phyloP scores from a whole-genome alignment of 2,113 vertebrate genomes.

The Camelus dromedarius region DNA sequence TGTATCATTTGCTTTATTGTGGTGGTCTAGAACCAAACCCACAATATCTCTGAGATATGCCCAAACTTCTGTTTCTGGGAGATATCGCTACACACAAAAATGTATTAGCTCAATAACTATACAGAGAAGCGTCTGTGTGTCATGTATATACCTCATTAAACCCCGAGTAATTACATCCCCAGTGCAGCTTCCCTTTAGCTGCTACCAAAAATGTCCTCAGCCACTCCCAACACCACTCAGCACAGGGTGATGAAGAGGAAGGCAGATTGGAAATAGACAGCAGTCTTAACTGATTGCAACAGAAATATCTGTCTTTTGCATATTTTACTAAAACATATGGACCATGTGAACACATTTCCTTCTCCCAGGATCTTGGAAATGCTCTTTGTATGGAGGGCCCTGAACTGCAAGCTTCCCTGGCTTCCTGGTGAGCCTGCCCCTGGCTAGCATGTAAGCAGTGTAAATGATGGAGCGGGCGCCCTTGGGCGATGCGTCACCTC shows the following conservation, averaged over 20 bases:
- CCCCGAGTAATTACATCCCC: not conserved
- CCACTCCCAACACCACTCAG: not conserved
- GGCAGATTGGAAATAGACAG: not conserved
- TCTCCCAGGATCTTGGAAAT: not conserved
- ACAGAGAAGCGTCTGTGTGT: not conserved
- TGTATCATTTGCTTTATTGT: not conserved
- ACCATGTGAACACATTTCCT: not conserved
- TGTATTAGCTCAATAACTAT: not conserved
- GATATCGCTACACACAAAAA: slow-evolving; percentile 11
- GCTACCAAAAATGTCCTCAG: not conserved
- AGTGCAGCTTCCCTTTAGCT: not conserved
- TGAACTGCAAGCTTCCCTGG: not conserved
- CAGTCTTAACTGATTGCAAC: not conserved
- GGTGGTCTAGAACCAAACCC: not conserved
- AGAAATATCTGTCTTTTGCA: not conserved
- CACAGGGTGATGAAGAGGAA: not conserved
- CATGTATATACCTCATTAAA: not conserved
- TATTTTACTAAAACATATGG: not conserved
- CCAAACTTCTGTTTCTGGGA: not conserved
- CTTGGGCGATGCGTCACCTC: not conserved
- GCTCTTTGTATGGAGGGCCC: not conserved
- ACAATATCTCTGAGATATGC: not conserved
- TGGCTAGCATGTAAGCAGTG: not conserved
- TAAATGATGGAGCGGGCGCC: not conserved
- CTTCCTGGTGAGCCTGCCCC: not conserved